Conservation (phyloP, 2,888 invertebrate genomes). For the Netelia melanura region DNA sequence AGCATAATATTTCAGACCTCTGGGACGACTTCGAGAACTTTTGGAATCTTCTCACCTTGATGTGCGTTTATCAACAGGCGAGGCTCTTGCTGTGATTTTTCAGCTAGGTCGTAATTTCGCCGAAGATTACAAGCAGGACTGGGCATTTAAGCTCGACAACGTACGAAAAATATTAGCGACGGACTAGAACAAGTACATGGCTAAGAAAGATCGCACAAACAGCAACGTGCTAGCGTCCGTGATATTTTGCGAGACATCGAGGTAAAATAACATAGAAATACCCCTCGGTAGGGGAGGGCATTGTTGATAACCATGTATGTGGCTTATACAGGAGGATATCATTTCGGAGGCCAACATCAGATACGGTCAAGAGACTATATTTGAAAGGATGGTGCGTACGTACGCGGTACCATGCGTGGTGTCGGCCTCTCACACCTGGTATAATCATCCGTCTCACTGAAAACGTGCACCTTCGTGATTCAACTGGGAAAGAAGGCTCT, state of each 20-base stretch:
- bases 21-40: conserved; percentile 90
- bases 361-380: conserved; percentile 91
- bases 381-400: conserved; percentile 92
- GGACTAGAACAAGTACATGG: conserved; percentile 97
- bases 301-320: conserved; percentile 1
- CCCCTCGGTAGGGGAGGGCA: background rate
- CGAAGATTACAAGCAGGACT: conserved; percentile 88
- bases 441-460: conserved; percentile 92
- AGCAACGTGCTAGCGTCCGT: conserved; percentile 97
- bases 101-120: conserved; percentile 89
- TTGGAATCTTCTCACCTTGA: conserved; percentile 92
- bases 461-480: conserved; percentile 93
- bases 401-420: conserved; percentile 92
- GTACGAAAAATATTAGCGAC: conserved; percentile 93
- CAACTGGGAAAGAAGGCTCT: conserved; percentile 88
- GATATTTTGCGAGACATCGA: conserved; percentile 96
- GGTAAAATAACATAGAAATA: conserved; percentile 85
- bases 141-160: conserved; percentile 88
- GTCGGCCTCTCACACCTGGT: conserved; percentile 88
- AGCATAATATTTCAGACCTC: conserved; percentile 84
- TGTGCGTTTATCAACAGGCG: conserved; percentile 91
- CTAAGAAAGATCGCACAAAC: conserved; percentile 96
- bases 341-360: conserved; percentile 89
- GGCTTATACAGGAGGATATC: conserved; percentile 87
- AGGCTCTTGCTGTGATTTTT: conserved; percentile 92